Evolutionary conservation across 2,888 invertebrate species (phyloP).

Genomic region (Onchidella celtica): DNA sequence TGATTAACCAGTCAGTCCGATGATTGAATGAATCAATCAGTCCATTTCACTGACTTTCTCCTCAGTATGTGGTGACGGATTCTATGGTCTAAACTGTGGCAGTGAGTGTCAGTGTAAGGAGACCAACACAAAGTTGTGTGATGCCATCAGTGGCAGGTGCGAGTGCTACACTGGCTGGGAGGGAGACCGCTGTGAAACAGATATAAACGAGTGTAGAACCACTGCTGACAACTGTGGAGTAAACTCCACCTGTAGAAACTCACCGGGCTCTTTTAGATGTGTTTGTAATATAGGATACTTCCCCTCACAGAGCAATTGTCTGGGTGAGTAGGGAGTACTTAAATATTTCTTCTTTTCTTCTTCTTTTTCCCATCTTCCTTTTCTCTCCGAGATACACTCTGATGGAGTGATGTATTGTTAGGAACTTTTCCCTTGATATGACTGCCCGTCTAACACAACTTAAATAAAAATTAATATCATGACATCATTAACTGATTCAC

Average conservation of each 20-base stretch:
- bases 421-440: too few species aligned
- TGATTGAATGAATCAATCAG: too few species aligned
- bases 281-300: constrained; percentile 32
- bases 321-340: too few species aligned
- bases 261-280: constrained; percentile 30
- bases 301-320: not conserved
- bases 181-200: constrained; percentile 22
- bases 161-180: constrained; percentile 34
- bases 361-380: too few species aligned
- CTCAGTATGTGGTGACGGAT: constrained; percentile 8
- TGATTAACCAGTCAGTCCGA: too few species aligned
- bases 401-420: too few species aligned
- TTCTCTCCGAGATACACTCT: too few species aligned
- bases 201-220: constrained; percentile 33
- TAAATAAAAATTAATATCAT: too few species aligned
- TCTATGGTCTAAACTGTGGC: constrained; percentile 32
- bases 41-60: too few species aligned
- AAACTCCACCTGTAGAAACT: constrained; percentile 10
- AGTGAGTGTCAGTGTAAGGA: constrained; percentile 10
- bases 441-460: too few species aligned
- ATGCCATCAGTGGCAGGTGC: constrained; percentile 12
- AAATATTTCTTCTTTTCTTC: too few species aligned
- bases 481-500: too few species aligned
- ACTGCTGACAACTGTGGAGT: not conserved
- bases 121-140: constrained; percentile 22